These are phyloP conservation scores for Ruditapes philippinarum DNA, from an alignment of 1,140 invertebrate species.

Conservation along the genomic window DNA sequence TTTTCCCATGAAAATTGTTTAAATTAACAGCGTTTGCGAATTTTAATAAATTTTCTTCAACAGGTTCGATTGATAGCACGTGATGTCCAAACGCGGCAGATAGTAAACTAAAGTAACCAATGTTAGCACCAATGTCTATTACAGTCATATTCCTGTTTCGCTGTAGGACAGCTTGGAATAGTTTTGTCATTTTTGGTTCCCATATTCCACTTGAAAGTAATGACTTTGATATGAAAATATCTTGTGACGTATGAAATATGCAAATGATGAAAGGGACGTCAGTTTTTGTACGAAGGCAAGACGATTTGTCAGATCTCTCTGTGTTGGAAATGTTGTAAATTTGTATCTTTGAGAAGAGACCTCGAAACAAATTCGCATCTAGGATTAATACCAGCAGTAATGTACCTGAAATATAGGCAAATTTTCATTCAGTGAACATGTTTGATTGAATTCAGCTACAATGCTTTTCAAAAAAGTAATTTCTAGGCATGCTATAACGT, in stretches of 20 bases:
- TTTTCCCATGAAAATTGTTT: constrained; percentile 65
- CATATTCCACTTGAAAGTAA: constrained; percentile 76
- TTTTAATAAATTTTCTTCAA: constrained; percentile 70
- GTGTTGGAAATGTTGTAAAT: background rate
- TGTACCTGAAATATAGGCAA: background rate
- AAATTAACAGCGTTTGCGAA: constrained; percentile 70
- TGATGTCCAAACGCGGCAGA: constrained; percentile 77
- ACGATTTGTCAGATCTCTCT: background rate
- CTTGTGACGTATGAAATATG: constrained; percentile 70
- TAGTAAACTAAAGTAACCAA: constrained; percentile 81
- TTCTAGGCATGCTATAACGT: background rate
- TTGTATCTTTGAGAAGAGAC: background rate
- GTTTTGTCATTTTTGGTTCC: constrained; percentile 79
- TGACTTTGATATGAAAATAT: constrained; percentile 80
- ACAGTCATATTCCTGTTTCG: constrained; percentile 71
- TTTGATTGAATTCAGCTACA: background rate
- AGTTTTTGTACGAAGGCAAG: constrained; percentile 46
- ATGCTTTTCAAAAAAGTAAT: background rate
- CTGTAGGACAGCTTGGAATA: constrained; percentile 70
- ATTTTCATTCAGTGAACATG: background rate
- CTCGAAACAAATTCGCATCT: background rate
- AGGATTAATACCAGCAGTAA: background rate
- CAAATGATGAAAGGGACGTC: constrained; percentile 76
- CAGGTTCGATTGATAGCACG: constrained; percentile 83
- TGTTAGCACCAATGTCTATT: constrained; percentile 83